Base-by-base conservation (phyloP, 2,113 vertebrate genomes). In the Odocoileus virginianus region DNA sequence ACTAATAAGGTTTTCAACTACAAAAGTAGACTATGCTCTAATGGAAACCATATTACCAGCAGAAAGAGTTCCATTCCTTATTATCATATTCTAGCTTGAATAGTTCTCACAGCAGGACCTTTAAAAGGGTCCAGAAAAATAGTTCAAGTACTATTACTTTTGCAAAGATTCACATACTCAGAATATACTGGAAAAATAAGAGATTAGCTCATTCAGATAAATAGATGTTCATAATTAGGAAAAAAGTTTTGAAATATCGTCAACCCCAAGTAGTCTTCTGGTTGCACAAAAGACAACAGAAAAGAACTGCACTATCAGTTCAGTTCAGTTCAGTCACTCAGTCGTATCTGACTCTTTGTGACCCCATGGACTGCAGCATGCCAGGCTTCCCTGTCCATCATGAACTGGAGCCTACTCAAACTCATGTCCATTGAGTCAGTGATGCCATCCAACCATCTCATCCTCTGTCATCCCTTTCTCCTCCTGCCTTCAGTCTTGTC, bases 1-100 rank as follows among this genome's bases (percentile, higher is more conserved):
- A 47, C 91, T 96, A 97, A 96, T 93, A 96, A 97, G 64, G 43
- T 97, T 97, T 97, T 84, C 85, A 52, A 55, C 95, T 96, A 47
- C 86, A 52, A 87, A 17, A 54, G 13, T 55, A 91, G 91, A 45
- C 79, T 87, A 0, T 43, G 60, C 55, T 76, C 85, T 98, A 97
- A 98, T 94, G 71, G 85, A 95, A 97, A 98, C 91, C 96, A 96
- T 57, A 96, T 94, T 93, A 76, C 47, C 27, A 83, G 76, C 76
- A 67, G 89, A 91, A 87, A 92, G 54, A 54, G 52, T 79, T 86
- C 50, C 83, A 52, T 50, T 94, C 27, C 89, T 94, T 97, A 93
- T 86, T 76, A 95, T 90, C 64, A 52, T 90, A 61, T 94, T 85
- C 87, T 89, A 94, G 89, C 45, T 95, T 81, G 96, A 94, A 96